A percentile compares a stretch with the other conserved stretches of the same genome.
phyloP scores from a whole-genome alignment of 1,140 invertebrate species.

The Phenacoccus solenopsis region DNA sequence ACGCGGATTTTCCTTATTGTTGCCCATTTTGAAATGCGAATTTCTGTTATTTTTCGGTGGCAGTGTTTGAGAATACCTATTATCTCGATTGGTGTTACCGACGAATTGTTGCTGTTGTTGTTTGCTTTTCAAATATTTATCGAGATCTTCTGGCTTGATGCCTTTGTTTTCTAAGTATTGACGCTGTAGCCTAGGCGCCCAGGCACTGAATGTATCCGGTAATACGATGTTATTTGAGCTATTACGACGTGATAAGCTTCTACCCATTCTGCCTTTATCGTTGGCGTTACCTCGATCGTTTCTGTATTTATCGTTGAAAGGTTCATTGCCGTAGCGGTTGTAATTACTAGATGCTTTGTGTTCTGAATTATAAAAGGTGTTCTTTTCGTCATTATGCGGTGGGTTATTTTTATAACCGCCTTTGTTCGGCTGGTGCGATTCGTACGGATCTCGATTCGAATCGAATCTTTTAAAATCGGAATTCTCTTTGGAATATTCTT shows the following conservation, averaged over 20 bases:
- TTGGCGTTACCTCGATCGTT: neutral
- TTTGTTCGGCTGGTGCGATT: neutral
- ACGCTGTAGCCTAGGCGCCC: neutral
- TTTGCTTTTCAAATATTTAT: neutral
- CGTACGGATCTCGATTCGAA: neutral
- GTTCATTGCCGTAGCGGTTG: neutral
- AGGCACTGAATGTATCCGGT: neutral
- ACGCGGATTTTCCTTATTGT: neutral
- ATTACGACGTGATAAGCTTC: neutral
- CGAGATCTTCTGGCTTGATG: neutral
- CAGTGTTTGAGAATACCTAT: neutral
- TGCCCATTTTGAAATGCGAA: neutral
- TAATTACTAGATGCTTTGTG: neutral
- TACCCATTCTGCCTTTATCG: neutral
- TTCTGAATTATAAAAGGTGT: neutral
- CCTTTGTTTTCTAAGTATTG: neutral
- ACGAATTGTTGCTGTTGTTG: neutral
- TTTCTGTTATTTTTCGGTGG: neutral
- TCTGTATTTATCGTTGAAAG: neutral
- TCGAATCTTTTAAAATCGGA: neutral
- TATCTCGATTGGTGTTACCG: neutral
- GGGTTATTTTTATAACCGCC: neutral
- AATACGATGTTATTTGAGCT: neutral
- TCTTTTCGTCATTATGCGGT: neutral
- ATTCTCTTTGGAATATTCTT: neutral